These are phyloP conservation scores for Phalacrocorax carbo DNA, from an alignment of 2,113 vertebrate species.

Conservation along the genomic window DNA sequence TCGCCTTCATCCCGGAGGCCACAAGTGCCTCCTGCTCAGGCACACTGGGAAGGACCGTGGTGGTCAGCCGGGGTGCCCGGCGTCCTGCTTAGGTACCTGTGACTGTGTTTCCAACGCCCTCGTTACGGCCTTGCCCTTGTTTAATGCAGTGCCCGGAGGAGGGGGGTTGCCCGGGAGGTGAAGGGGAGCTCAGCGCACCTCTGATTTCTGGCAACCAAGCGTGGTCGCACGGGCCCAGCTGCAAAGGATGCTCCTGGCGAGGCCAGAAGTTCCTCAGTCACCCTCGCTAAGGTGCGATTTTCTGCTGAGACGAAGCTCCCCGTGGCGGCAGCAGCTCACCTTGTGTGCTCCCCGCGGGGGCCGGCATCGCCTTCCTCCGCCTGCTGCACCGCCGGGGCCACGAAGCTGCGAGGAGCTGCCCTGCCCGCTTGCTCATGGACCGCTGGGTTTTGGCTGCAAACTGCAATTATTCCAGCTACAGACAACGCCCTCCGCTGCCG, in stretches of 20 bases:
- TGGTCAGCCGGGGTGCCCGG: background rate
- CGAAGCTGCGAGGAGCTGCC: background rate
- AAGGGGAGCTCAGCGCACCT: background rate
- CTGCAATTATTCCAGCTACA: too few species aligned
- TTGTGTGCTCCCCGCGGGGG: background rate
- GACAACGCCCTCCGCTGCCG: background rate
- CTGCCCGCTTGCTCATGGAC: background rate
- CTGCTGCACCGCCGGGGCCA: background rate
- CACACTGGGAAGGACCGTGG: background rate
- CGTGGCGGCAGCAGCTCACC: background rate
- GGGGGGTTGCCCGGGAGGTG: background rate
- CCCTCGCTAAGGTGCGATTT: background rate
- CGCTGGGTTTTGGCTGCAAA: background rate
- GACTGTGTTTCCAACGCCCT: background rate
- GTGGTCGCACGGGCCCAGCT: background rate
- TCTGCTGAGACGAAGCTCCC: slow-evolving; percentile 28
- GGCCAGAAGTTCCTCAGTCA: slow-evolving; percentile 6
- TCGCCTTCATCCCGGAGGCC: background rate
- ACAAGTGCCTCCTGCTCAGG: background rate
- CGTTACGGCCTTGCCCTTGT: too few species aligned
- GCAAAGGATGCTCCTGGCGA: background rate
- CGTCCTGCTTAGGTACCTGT: too few species aligned
- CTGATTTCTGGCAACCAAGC: background rate
- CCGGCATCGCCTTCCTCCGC: background rate
- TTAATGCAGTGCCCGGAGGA: background rate